These are phyloP conservation scores for Triplophysa dalaica DNA, from an alignment of 2,113 vertebrate species.

Conservation along the genomic window DNA sequence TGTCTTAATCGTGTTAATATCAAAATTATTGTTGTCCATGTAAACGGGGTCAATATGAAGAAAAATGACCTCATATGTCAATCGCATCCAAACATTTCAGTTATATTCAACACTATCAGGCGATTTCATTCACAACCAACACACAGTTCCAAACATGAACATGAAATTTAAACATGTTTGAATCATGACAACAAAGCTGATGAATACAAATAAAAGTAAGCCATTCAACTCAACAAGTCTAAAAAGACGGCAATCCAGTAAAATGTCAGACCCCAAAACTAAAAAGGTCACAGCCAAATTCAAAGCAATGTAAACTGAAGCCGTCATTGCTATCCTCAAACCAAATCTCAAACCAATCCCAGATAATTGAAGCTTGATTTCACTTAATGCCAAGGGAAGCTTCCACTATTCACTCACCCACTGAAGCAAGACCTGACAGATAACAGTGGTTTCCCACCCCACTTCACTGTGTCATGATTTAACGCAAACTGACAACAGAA, in stretches of 20 bases:
- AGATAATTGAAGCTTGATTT: conserved; percentile 33
- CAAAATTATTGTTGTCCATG: no score
- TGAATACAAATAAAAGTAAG: not conserved
- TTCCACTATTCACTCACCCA: conserved; percentile 18
- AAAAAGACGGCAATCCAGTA: not conserved
- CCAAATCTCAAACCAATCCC: conserved; percentile 9
- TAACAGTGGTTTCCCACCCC: conserved; percentile 30
- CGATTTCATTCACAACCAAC: not conserved
- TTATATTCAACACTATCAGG: not conserved
- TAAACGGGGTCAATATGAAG: no score
- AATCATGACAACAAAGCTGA: not conserved
- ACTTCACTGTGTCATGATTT: conserved; percentile 31
- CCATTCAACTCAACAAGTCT: not conserved
- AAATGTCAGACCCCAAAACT: conserved; percentile 5
- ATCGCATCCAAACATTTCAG: no score
- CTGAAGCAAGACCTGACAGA: conserved; percentile 23
- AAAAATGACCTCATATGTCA: no score
- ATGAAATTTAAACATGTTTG: not conserved
- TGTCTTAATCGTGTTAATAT: no score
- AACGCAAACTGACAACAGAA: conserved; percentile 48
- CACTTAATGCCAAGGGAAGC: not conserved
- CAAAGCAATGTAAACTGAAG: conserved; percentile 8
- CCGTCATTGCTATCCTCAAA: conserved; percentile 17
- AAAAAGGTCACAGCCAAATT: conserved; percentile 16
- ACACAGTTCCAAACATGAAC: no score